Evolutionary conservation across 2,113 vertebrate genomes (phyloP).

Genomic region (Uria aalge): DNA sequence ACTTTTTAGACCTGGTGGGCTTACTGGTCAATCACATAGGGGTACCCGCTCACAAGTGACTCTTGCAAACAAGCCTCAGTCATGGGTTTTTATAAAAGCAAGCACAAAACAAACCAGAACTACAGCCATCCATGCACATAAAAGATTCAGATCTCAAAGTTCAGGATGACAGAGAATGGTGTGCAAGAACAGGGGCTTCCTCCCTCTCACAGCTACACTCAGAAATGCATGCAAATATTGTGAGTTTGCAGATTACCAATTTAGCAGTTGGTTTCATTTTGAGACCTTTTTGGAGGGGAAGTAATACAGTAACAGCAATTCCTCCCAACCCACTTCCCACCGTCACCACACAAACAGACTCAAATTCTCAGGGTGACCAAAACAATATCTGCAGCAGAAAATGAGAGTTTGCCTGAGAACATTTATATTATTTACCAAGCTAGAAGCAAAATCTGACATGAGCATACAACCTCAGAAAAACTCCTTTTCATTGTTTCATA

Average conservation of each 20-base stretch:
- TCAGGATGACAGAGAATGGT: neutral
- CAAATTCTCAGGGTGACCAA: neutral
- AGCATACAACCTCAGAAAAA: neutral
- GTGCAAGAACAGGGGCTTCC: neutral
- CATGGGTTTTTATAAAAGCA: neutral
- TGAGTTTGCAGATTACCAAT: neutral
- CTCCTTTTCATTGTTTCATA: neutral
- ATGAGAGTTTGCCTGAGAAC: neutral
- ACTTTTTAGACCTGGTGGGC: neutral
- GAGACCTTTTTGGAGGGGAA: conserved; percentile 39
- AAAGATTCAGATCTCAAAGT: neutral
- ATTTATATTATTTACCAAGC: neutral
- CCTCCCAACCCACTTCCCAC: conserved; percentile 20
- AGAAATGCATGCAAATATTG: conserved; percentile 25
- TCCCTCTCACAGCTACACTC: neutral
- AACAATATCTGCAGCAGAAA: neutral
- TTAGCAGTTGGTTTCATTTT: conserved; percentile 48
- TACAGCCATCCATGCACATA: neutral
- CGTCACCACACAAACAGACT: neutral
- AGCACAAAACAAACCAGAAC: neutral
- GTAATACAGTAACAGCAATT: conserved; percentile 48
- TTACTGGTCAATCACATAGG: neutral
- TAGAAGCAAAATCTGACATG: neutral
- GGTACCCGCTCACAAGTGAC: neutral
- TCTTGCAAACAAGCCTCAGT: neutral